phyloP scores from a whole-genome alignment of 2,888 invertebrate species.

The Dryocosmus kuriphilus region DNA sequence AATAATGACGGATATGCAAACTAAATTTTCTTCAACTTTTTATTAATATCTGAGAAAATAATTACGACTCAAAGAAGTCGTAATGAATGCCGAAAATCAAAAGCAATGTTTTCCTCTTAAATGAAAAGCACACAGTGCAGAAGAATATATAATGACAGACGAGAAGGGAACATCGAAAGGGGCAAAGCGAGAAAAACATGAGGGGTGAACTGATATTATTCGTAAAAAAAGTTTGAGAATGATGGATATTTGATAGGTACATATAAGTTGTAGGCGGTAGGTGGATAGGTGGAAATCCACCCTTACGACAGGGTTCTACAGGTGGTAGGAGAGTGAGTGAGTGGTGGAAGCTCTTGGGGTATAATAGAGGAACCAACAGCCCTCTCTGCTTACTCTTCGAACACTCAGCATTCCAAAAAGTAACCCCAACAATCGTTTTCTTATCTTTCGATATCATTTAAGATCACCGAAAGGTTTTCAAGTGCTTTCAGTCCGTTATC shows the following conservation, averaged over 20 bases:
- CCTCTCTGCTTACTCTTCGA: conserved; percentile 69
- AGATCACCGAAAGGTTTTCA: background rate
- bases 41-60: too few species aligned
- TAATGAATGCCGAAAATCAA: too few species aligned
- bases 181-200: background rate
- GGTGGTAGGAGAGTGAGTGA: conserved; percentile 65
- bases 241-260: background rate
- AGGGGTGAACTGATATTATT: background rate
- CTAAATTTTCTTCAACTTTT: too few species aligned
- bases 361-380: conserved; percentile 74
- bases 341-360: conserved; percentile 68
- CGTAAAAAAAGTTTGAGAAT: background rate
- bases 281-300: conserved; percentile 57
- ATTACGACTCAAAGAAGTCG: too few species aligned
- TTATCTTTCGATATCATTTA: background rate
- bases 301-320: conserved; percentile 60
- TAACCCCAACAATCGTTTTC: conserved; percentile 9
- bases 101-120: background rate
- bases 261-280: conserved; percentile 34
- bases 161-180: background rate
- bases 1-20: too few species aligned
- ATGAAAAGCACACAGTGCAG: background rate
- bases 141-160: background rate
- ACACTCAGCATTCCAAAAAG: conserved; percentile 62
- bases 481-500: background rate